These are phyloP conservation scores for Spilogale gracilis DNA, from an alignment of 2,113 vertebrate species.

Conservation along the genomic window DNA sequence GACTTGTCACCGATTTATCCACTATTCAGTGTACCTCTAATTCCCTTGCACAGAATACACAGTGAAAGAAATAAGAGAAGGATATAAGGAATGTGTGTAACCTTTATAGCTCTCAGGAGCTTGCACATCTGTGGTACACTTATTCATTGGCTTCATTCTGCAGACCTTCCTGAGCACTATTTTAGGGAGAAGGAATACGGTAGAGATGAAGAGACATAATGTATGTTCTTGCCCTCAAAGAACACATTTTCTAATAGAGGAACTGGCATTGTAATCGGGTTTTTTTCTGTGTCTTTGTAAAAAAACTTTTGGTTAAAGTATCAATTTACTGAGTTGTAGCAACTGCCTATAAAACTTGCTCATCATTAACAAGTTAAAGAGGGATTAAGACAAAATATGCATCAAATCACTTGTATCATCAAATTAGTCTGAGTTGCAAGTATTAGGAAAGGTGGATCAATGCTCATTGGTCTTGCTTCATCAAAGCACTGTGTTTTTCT, in stretches of 20 bases:
- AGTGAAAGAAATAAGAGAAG: not conserved
- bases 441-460: slow-evolving; percentile 24
- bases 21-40: not conserved
- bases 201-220: not conserved
- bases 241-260: not conserved
- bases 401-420: slow-evolving; percentile 24
- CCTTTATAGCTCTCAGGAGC: not conserved
- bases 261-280: not conserved
- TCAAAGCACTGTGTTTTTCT: not conserved
- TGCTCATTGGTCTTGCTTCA: slow-evolving; percentile 10
- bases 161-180: not conserved
- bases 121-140: not conserved
- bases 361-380: slow-evolving; percentile 29
- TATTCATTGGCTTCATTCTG: not conserved
- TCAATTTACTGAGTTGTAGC: not conserved
- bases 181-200: not conserved
- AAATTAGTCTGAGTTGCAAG: not conserved
- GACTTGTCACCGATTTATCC: not conserved
- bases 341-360: not conserved
- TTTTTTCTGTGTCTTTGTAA: not conserved
- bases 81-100: not conserved
- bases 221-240: not conserved
- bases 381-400: not conserved
- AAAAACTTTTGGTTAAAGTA: not conserved
- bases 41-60: not conserved